Evolutionary conservation across 2,113 vertebrate genomes (phyloP), one percentile per base, ranked within the genome.

Genomic region (Entomyzon cyanotis): DNA sequence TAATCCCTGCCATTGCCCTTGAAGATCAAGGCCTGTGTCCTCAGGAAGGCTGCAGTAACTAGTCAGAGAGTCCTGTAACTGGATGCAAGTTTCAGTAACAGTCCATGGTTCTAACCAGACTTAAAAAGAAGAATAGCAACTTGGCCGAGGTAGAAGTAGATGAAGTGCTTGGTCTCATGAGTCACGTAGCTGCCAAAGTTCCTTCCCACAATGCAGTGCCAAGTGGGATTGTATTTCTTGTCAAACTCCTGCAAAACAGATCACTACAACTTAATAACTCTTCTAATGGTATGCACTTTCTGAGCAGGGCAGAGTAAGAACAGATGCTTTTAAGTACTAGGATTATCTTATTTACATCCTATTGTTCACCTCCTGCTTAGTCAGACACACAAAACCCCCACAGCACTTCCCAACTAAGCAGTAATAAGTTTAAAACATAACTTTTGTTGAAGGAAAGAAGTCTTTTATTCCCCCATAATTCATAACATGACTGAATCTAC

Each of bases 61-160:
- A 97, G 97, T 97, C 93, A 93, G 96, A 97, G 93, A 98, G 96
- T 98, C 97, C 97, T 93, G 52, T 89, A 96, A 97, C 93, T 88
- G 42, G 96, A 91, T 88, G 81, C 97, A 94, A 96, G 91, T 95
- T 89, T 95, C 96, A 91, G 77, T 93, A 82, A 95, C 86, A 97
- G 94, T 97, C 92, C 88, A 2, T 60, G 95, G 60, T 65, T 96
- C 96, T 98, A 99, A 74, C 99, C 99, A 52, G 99, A 99, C 97
- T 99, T 99, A 97, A 99, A 99, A 42, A 99, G 98, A 96, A 99
- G 98, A 95, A 99, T 99, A 96, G 99, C 99, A 17, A 99, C 99
- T 96, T 99, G 99, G 97, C 99, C 99, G 97, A 99, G 98, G 98
- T 99, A 99, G 98, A 99, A 99, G 97, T 99, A 99, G 97, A 99